Base-by-base conservation (phyloP, 2,113 vertebrate genomes). In the Bostrychus sinensis region DNA sequence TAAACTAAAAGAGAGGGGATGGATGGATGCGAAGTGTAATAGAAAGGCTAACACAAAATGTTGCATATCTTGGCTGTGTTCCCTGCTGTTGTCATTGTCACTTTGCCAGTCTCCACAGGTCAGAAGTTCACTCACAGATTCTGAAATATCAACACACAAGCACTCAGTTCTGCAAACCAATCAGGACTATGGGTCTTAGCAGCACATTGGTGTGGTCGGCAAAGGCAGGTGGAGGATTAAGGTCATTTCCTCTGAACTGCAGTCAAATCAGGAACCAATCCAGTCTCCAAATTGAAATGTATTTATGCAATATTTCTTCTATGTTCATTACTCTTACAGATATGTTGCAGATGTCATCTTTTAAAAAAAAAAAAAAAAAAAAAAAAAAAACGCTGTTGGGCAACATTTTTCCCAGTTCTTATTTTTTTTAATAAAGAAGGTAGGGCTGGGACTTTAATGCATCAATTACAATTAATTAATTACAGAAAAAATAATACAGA, bases 231-330 rank as follows among this genome's bases (percentile, higher is more conserved):
- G 72, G 77, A 57, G 72, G 87, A 87, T 84, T 83, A 83, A 86
- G 83, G 83, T 85, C 80, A 86, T 58, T 74, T 72, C 73, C 81
- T 84, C 79, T 67, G 72, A 83, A 83, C 77, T 80, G 71, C 71
- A 77, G 66, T 80, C 66, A 75, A 82, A 84, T 70, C 66, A 14
- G 81, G 75, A 72, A 57, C 76, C 55, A 37, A 50, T 30, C 39
- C 22, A 65, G 62, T 78, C 72, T 74, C 75, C 54, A 56, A 66
- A 67, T 26, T 48, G 56, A 73, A 64, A 80, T 70, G 71, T 39
- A 60, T 62, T 58, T 36, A 56, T 61, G 63, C 59, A 30, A 30
- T 7, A 30, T 30, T 30, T 30, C 28, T 7, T 4, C 28, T n/a
- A n/a, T n/a, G n/a, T n/a, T n/a, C n/a, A n/a, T n/a, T n/a, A n/a